Evolutionary conservation across 2,888 invertebrate species (phyloP).

Genomic region (Melanchra persicariae): DNA sequence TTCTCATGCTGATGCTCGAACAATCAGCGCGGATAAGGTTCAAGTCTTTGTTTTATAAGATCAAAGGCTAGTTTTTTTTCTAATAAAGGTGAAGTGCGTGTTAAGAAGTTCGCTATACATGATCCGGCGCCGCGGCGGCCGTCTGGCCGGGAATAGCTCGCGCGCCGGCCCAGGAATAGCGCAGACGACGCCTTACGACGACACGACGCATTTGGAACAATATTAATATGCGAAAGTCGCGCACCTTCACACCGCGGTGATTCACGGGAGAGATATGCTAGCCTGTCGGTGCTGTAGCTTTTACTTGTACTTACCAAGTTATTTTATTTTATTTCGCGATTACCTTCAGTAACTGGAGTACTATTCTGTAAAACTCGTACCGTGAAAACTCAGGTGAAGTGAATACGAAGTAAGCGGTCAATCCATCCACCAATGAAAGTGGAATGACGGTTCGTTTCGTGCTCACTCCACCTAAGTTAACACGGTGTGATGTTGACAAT

Average conservation of each 20-base stretch:
- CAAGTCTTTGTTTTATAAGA: constrained; percentile 66
- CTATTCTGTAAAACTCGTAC: too few species aligned
- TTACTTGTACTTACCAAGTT: constrained; percentile 14
- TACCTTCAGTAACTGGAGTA: too few species aligned
- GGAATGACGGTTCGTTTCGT: too few species aligned
- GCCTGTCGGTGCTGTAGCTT: constrained; percentile 34
- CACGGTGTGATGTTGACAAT: too few species aligned
- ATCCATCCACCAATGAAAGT: too few species aligned
- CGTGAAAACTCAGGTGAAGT: too few species aligned
- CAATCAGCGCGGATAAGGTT: constrained; percentile 42
- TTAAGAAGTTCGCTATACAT: constrained; percentile 72
- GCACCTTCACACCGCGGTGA: constrained; percentile 72
- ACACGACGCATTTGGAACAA: constrained; percentile 76
- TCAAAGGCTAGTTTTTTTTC: constrained; percentile 77
- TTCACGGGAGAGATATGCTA: constrained; percentile 67
- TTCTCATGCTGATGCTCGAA: constrained; percentile 54
- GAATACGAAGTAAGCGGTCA: too few species aligned
- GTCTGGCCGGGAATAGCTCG: constrained; percentile 79
- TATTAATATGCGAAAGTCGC: constrained; percentile 80
- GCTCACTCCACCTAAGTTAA: too few species aligned
- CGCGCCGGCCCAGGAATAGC: constrained; percentile 77
- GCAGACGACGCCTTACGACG: constrained; percentile 78
- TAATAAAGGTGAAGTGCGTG: constrained; percentile 79
- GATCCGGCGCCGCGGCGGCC: constrained; percentile 73
- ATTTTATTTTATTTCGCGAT: too few species aligned